Percentiles rank a stretch among this genome's conserved stretches.
These are phyloP conservation scores for Scyliorhinus canicula DNA, from an alignment of 2,797 vertebrate genomes.

Conservation along the genomic window DNA sequence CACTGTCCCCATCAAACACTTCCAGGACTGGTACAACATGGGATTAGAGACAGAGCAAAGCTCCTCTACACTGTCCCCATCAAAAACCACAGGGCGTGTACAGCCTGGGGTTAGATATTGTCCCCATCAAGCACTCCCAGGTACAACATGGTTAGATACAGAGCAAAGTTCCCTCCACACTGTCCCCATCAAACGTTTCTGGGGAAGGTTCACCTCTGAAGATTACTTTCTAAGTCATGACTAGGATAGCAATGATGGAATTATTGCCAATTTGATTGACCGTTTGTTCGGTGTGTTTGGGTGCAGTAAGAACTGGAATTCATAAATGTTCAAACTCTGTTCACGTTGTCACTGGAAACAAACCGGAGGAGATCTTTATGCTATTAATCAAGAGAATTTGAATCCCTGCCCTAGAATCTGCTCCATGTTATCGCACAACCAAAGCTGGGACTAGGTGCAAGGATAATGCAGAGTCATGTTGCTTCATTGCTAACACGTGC, in stretches of 20 bases:
- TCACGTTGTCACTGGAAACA: background rate
- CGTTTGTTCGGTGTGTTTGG: background rate
- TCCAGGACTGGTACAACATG: background rate
- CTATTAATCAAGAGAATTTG: background rate
- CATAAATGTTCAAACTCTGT: background rate
- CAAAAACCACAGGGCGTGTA: too few species aligned
- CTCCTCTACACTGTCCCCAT: background rate
- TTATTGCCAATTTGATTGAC: background rate
- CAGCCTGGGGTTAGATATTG: background rate
- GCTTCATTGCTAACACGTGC: background rate
- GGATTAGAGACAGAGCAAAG: background rate
- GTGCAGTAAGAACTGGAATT: background rate
- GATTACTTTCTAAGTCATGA: background rate
- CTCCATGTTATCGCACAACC: background rate
- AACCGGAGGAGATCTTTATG: background rate
- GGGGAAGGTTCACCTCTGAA: background rate
- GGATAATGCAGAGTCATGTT: background rate
- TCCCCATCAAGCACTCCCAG: background rate
- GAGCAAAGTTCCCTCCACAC: background rate
- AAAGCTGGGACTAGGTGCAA: background rate
- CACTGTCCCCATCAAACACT: background rate
- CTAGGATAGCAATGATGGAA: background rate
- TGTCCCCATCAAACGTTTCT: background rate
- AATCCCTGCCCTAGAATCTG: background rate
- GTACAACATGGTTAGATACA: background rate